These are phyloP conservation scores for Diuraphis noxia DNA, from an alignment of 1,140 invertebrate genomes.

Conservation along the genomic window DNA sequence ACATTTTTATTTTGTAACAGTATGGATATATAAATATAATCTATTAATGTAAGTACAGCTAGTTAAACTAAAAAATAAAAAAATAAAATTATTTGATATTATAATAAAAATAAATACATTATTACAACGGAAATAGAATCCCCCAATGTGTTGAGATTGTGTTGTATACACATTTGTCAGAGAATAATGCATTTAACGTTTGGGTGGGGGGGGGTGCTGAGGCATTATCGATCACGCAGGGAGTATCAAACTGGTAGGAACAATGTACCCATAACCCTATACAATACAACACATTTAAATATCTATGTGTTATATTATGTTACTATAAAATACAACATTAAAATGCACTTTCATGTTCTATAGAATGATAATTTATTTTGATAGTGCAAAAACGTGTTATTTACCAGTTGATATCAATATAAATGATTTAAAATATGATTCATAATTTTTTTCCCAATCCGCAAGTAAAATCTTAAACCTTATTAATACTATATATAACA, in stretches of 20 bases:
- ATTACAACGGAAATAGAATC: neutral
- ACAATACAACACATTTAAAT: neutral
- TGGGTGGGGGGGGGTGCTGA: constrained; percentile 24
- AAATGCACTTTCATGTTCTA: neutral
- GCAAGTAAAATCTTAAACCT: neutral
- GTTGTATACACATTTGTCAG: constrained; percentile 19
- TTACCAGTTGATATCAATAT: neutral
- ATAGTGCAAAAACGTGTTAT: neutral
- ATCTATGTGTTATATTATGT: neutral
- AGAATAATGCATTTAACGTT: constrained; percentile 15
- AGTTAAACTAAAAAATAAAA: too few relatives aligned
- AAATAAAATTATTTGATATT: neutral
- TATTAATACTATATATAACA: neutral
- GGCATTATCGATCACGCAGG: constrained; percentile 25
- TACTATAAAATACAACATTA: neutral
- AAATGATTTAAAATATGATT: neutral
- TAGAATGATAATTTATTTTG: neutral
- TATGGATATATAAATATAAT: neutral
- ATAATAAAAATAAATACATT: neutral
- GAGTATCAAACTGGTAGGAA: constrained; percentile 17
- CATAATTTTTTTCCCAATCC: neutral
- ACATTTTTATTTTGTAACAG: neutral
- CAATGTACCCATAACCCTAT: neutral
- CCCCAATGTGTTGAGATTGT: neutral
- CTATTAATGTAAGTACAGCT: neutral